These are phyloP conservation scores for Eublepharis macularius DNA, from an alignment of 2,113 vertebrate species.

Conservation along the genomic window DNA sequence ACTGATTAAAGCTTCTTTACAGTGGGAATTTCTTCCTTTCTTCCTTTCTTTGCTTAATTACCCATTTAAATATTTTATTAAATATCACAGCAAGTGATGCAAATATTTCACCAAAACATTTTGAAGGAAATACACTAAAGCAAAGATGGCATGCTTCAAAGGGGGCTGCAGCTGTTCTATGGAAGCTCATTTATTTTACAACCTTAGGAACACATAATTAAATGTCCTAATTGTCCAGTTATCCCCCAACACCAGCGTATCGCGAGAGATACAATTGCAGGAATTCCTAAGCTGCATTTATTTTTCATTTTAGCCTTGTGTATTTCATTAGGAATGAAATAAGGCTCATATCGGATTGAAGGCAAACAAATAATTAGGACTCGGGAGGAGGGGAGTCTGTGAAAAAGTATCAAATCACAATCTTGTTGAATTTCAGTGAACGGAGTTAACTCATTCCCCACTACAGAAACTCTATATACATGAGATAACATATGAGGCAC, in stretches of 20 bases:
- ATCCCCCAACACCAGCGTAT: not conserved
- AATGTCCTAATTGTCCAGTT: not conserved
- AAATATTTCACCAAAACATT: constrained; percentile 29
- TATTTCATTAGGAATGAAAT: not conserved
- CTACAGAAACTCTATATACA: not conserved
- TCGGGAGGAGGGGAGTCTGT: not conserved
- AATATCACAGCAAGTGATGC: constrained; percentile 2
- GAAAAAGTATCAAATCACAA: not conserved
- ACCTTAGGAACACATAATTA: not conserved
- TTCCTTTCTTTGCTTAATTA: not conserved
- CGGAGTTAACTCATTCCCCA: not conserved
- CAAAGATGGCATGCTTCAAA: constrained; percentile 6
- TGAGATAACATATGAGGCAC: not conserved
- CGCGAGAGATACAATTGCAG: not conserved
- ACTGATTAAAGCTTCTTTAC: constrained; percentile 33
- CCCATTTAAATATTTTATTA: constrained; percentile 31
- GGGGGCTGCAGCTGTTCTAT: not conserved
- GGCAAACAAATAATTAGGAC: not conserved
- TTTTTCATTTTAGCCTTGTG: constrained; percentile 5
- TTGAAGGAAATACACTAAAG: constrained; percentile 17
- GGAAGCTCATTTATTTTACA: not conserved
- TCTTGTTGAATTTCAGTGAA: not conserved
- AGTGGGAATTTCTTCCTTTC: not conserved
- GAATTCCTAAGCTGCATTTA: not conserved
- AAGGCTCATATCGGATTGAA: not conserved